Conservation (phyloP, 1,140 invertebrate genomes). For the Neodiprion fabricii region DNA sequence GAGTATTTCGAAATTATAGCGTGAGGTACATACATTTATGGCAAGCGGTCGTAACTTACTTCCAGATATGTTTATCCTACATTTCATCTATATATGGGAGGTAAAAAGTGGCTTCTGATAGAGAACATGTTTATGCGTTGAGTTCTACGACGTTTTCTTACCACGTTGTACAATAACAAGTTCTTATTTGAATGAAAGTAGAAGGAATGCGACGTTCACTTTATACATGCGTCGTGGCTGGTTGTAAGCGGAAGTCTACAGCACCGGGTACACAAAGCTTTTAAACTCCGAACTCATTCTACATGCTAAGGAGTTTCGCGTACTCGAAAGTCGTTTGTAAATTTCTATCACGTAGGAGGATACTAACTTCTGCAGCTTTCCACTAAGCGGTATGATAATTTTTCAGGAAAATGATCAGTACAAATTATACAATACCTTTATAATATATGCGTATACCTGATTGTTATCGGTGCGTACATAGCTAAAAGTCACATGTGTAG, state of each 20-base stretch:
- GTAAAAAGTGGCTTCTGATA: neutral
- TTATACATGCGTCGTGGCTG: neutral
- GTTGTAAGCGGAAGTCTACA: neutral
- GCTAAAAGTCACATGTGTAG: no score
- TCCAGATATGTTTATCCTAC: neutral
- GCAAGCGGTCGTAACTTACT: neutral
- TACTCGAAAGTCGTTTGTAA: no score
- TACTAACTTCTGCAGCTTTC: no score
- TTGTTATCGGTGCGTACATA: no score
- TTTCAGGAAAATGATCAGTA: no score
- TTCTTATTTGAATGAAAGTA: neutral
- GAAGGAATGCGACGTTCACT: neutral
- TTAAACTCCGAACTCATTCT: neutral
- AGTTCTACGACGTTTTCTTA: neutral
- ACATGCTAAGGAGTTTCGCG: no score
- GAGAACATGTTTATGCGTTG: neutral
- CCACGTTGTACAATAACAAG: neutral
- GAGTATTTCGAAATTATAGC: neutral
- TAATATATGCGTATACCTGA: no score
- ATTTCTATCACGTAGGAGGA: no score
- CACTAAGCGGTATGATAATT: no score
- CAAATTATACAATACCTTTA: no score
- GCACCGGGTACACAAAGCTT: neutral
- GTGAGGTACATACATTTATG: neutral
- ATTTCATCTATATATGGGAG: neutral